A percentile compares a stretch with the other conserved stretches of the same genome.
Conservation (phyloP, 1,140 invertebrate species). For the Eufriesea mexicana region DNA sequence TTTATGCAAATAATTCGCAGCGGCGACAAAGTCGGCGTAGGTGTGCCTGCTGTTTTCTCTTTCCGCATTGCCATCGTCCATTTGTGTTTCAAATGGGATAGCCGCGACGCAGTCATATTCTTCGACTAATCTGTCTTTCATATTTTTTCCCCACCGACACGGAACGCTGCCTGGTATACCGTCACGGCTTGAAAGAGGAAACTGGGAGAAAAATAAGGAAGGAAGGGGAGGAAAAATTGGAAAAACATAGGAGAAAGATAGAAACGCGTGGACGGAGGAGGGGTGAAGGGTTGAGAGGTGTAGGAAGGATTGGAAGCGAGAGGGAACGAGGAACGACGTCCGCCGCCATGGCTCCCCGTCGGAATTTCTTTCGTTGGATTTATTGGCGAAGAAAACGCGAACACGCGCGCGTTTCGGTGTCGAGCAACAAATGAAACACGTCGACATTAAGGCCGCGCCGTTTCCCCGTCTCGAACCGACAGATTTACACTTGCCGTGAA, state of each 20-base stretch:
- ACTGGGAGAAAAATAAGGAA: neutral
- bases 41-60: constrained; percentile 54
- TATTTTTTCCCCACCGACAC: neutral
- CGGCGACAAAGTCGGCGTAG: constrained; percentile 70
- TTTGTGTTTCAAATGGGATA: constrained; percentile 63
- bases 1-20: constrained; percentile 78
- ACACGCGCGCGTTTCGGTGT: neutral
- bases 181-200: neutral
- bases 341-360: neutral
- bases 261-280: neutral
- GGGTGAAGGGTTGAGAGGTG: too few relatives aligned
- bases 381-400: constrained; percentile 21
- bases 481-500: constrained; percentile 48
- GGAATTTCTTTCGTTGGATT: constrained; percentile 20
- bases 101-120: constrained; percentile 62
- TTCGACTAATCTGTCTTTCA: constrained; percentile 43
- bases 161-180: neutral
- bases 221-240: neutral
- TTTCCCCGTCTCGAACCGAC: constrained; percentile 18
- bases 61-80: constrained; percentile 63
- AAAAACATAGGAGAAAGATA: neutral
- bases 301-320: neutral
- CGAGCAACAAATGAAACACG: constrained; percentile 44
- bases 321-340: neutral
- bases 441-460: constrained; percentile 27